Evolutionary conservation across 2,113 vertebrate genomes (phyloP), one percentile per base, ranked within the genome.

Genomic region (Bubo blakistoni): DNA sequence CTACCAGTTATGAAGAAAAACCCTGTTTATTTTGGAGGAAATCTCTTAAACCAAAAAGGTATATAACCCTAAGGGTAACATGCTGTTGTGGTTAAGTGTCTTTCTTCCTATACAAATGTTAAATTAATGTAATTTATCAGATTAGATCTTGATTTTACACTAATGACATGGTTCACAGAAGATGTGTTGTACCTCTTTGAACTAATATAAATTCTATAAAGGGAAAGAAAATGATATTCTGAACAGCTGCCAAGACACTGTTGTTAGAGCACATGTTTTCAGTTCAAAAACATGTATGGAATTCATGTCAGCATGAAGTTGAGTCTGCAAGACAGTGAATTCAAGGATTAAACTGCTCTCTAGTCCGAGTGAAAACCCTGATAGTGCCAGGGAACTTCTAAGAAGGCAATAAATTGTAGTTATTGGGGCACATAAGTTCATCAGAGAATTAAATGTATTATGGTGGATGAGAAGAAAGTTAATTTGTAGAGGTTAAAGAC

Each of bases 141-240:
- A 90, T 95, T 95, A 85, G 77, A 70, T 85, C 74, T 90, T 86
- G 81, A 88, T 95, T 94, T 96, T 94, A 71, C 84, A 88, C 70
- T 91, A 70, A 71, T 94, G 58, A 90, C 47, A 59, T 69, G 62
- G 54, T 94, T 96, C 84, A 87, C 54, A 85, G 88, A 86, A 65
- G 30, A 38, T 77, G 29, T 54, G 51, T 95, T 97, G 54, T 94
- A 89, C 29, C 34, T 89, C 84, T 94, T 58, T 67, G 84, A 80
- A 95, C 90, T 70, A 38, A 77, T 94, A 38, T 66, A 72, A 73
- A 66, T 87, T 85, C 66, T 92, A 11, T 82, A 85, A 89, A 91
- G 58, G 32, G 29, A 76, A 92, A 87, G 70, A 91, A 94, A 87
- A 85, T 62, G 0, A 54, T 87, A 17, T 92, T 95, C 95, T 94